Evolutionary conservation across 2,888 invertebrate species (phyloP).

Genomic region (Lasioglossum lativentre): DNA sequence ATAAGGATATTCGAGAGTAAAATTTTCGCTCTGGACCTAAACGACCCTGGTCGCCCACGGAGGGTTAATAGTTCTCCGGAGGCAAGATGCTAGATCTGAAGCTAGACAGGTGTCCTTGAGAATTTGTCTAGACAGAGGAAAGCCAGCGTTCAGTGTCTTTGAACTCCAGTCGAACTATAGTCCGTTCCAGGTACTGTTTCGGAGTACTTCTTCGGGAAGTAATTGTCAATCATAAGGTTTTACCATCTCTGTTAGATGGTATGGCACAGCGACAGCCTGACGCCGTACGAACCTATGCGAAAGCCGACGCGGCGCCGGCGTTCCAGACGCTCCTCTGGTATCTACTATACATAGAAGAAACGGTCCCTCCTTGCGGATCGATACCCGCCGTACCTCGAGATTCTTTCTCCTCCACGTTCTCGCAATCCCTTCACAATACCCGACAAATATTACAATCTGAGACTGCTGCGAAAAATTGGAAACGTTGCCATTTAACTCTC

Average conservation of each 20-base stretch:
- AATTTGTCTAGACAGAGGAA: neutral
- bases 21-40: too few relatives aligned
- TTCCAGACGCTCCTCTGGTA: constrained; percentile 13
- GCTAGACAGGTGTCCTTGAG: neutral
- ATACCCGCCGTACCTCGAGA: neutral
- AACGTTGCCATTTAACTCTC: too few relatives aligned
- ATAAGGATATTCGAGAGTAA: too few relatives aligned
- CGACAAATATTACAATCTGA: neutral
- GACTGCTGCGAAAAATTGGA: too few relatives aligned
- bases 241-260: neutral
- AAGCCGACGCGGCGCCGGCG: constrained; percentile 13
- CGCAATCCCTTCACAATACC: neutral
- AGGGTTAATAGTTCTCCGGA: neutral
- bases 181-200: neutral
- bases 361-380: constrained; percentile 5
- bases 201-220: neutral
- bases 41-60: too few relatives aligned
- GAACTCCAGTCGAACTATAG: neutral
- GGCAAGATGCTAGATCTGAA: too few relatives aligned
- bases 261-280: constrained; percentile 38
- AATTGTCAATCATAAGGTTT: neutral
- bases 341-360: neutral
- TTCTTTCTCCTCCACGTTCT: constrained; percentile 8
- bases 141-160: neutral
- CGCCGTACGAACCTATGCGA: constrained; percentile 13